Conservation (phyloP, 2,888 invertebrate species). For the Anoplius nigerrimus region DNA sequence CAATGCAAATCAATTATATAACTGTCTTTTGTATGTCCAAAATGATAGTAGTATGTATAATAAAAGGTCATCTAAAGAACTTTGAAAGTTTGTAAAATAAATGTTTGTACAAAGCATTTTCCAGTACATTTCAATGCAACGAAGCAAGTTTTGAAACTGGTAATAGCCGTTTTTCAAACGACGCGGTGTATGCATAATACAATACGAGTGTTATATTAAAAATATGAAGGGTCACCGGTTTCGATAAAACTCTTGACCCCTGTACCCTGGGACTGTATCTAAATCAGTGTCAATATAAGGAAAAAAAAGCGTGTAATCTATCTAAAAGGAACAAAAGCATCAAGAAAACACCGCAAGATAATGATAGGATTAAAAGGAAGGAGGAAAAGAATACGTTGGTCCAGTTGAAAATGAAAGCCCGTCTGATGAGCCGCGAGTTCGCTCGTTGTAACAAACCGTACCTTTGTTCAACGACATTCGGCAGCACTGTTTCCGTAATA, state of each 20-base stretch:
- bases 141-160: slow-evolving; percentile 51
- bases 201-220: slow-evolving; percentile 53
- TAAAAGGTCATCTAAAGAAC: too few relatives aligned
- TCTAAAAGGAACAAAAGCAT: slow-evolving; percentile 50
- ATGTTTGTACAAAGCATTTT: too few relatives aligned
- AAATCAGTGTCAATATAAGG: slow-evolving; percentile 47
- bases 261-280: slow-evolving; percentile 42
- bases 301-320: slow-evolving; percentile 36
- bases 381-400: slow-evolving; percentile 49
- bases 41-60: too few relatives aligned
- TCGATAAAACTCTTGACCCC: slow-evolving; percentile 56
- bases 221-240: slow-evolving; percentile 56
- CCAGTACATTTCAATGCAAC: slow-evolving; percentile 10
- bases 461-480: slow-evolving; percentile 28
- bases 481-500: slow-evolving; percentile 42
- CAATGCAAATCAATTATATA: too few relatives aligned
- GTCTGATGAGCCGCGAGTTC: slow-evolving; percentile 17
- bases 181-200: slow-evolving; percentile 42
- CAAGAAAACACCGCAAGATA: slow-evolving; percentile 18
- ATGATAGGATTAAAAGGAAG: not conserved
- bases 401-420: slow-evolving; percentile 40
- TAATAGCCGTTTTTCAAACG: slow-evolving; percentile 42
- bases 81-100: too few relatives aligned
- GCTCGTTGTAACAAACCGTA: slow-evolving; percentile 25
- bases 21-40: too few relatives aligned